Evolutionary conservation across 2,888 invertebrate species (phyloP), one percentile per base, ranked within the genome.

Genomic region (Steinernema scapterisci): DNA sequence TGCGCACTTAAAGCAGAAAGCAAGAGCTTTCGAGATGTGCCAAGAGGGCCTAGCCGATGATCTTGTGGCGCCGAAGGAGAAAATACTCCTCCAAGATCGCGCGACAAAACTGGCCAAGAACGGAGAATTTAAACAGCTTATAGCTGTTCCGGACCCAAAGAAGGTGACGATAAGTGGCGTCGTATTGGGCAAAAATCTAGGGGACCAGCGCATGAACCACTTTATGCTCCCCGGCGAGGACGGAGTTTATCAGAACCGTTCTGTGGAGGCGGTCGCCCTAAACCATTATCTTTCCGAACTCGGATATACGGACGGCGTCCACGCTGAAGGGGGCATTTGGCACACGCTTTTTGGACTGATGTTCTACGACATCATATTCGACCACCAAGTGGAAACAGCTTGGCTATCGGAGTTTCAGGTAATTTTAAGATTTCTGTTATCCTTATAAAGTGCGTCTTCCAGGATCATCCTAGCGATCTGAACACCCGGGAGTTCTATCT

Each of bases 1-100:
- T 73, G 90, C 89, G 76, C 81, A 81, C 75, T 48, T 80, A 48
- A 81, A 79, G 23, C 76, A 78, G 23, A 73, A 71, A 19, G 52
- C 75, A 0, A 78, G 80, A 56, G 77, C 80, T n/a, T 38, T 73
- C 0, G 75, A 76, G 46, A 72, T 74, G 63, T 54, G 78, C 11
- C 27, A 56, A 38, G 11, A 71, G 0, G 80, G 78, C 1, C n/a
- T 81, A n/a, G 7, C 46, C 2, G 81, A 81, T 56, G 23, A 72
- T 2, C 46, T 31, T 19, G 76, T 81, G 19, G 70, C 76, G 16
- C 79, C 76, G 25, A 79, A 79, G 63, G 80, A 81, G 56, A 70
- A 70, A 38, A 70, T 84, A 13, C 19, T 75, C 19, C 79, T 84
- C n/a, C 82, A 83, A 73, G 82, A 79, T 73, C 78, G 82, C 9